A percentile compares a stretch with the other conserved stretches of the same genome.
These are phyloP conservation scores for Chamaedrilus cognettii DNA, from an alignment of 2,888 invertebrate genomes.

Conservation along the genomic window DNA sequence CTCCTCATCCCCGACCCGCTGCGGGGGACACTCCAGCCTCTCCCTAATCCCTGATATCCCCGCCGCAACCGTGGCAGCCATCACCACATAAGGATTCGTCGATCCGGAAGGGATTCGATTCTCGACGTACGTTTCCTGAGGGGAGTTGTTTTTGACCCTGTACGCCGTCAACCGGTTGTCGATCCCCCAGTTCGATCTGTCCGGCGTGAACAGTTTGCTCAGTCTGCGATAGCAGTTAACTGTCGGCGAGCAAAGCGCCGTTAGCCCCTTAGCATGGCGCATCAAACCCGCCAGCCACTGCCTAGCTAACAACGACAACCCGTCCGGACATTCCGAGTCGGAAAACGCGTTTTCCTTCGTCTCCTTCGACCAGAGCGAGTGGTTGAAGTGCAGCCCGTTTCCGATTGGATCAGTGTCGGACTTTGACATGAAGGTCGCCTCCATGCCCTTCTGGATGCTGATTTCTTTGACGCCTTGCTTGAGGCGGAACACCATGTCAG, in stretches of 20 bases:
- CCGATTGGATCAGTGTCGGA: constrained; percentile 11
- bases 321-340: constrained; percentile 15
- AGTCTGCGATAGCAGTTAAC: constrained; percentile 39
- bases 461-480: constrained; percentile 35
- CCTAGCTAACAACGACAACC: constrained; percentile 22
- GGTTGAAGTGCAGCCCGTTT: constrained; percentile 36
- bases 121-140: constrained; percentile 28
- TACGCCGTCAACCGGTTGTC: constrained; percentile 30
- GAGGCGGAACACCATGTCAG: constrained; percentile 30
- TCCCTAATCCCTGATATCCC: constrained; percentile 34
- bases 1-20: not conserved
- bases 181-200: constrained; percentile 32
- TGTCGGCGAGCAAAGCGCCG: constrained; percentile 36
- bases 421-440: constrained; percentile 37
- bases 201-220: constrained; percentile 22
- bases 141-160: constrained; percentile 24
- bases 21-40: constrained; percentile 15
- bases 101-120: constrained; percentile 31
- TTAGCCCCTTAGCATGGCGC: constrained; percentile 34
- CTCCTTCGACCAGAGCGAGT: constrained; percentile 31
- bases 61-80: constrained; percentile 34
- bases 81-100: constrained; percentile 35
- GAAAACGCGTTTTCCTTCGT: constrained; percentile 24
- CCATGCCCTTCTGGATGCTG: not conserved
- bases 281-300: constrained; percentile 37